Evolutionary conservation across 1,140 invertebrate species (phyloP).

Genomic region (Chymomyza costata): DNA sequence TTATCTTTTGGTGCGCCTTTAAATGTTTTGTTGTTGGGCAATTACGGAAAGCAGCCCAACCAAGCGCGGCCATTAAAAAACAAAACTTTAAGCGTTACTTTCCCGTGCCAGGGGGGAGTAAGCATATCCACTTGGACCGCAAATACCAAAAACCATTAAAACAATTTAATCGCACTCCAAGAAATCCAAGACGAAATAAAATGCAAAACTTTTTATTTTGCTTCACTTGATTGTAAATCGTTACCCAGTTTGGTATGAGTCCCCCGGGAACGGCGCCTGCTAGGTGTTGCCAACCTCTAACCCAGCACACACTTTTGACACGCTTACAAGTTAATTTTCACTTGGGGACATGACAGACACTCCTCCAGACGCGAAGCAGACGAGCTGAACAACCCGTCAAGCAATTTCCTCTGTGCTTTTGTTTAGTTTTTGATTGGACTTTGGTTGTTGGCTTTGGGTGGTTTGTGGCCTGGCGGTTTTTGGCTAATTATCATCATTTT

Average conservation of each 20-base stretch:
- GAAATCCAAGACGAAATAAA: conserved; percentile 67
- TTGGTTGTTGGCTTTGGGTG: conserved; percentile 37
- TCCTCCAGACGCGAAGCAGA: no score
- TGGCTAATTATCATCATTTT: conserved; percentile 71
- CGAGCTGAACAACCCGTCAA: no score
- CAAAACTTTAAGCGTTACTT: conserved; percentile 52
- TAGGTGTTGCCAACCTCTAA: conserved; percentile 21
- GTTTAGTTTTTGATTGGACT: conserved; percentile 72
- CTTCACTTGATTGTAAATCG: conserved; percentile 66
- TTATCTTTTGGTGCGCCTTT: conserved; percentile 12
- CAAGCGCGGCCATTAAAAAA: conserved; percentile 50
- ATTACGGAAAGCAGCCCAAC: conserved; percentile 17
- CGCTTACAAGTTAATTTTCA: conserved; percentile 69
- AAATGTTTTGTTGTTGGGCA: conserved; percentile 19
- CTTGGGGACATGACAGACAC: conserved; percentile 65
- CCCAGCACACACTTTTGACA: conserved; percentile 12
- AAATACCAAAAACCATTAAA: conserved; percentile 64
- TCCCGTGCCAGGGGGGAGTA: no score
- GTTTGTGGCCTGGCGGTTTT: conserved; percentile 25
- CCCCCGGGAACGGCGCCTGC: conserved; percentile 18
- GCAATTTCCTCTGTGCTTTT: conserved; percentile 63
- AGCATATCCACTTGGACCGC: background rate
- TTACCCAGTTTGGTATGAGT: conserved; percentile 39
- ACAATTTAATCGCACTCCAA: conserved; percentile 68
- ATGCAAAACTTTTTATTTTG: conserved; percentile 71